Conservation (phyloP, 1,140 invertebrate species). For the Luehdorfia chinensis region DNA sequence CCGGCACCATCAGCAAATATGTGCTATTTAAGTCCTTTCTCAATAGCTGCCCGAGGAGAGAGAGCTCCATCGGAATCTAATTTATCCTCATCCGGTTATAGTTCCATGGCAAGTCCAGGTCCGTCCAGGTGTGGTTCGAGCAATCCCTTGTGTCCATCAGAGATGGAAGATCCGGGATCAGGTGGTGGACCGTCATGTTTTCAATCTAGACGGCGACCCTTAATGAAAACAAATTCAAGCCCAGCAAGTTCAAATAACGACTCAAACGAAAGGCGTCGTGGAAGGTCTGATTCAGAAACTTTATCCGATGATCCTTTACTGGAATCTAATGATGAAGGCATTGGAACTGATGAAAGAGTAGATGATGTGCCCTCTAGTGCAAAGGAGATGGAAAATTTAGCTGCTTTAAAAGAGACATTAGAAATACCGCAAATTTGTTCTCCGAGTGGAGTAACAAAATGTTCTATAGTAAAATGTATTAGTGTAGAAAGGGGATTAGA, state of each 20-base stretch:
- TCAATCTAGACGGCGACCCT: slow-evolving; percentile 73
- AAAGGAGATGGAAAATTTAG: slow-evolving; percentile 81
- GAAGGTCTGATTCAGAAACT: slow-evolving; percentile 82
- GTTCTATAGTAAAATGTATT: slow-evolving; percentile 68
- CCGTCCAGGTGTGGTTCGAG: slow-evolving; percentile 86
- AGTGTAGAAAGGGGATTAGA: slow-evolving; percentile 74
- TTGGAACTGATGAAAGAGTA: slow-evolving; percentile 83
- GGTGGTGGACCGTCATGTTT: slow-evolving; percentile 72
- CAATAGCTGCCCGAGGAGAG: slow-evolving; percentile 82
- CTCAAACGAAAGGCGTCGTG: slow-evolving; percentile 68
- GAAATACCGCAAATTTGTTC: slow-evolving; percentile 62
- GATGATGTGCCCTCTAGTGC: slow-evolving; percentile 81
- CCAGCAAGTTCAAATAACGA: slow-evolving; percentile 64
- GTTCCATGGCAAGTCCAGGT: slow-evolving; percentile 87
- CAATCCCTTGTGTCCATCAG: slow-evolving; percentile 84
- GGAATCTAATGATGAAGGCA: slow-evolving; percentile 85
- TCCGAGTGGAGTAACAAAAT: slow-evolving; percentile 65
- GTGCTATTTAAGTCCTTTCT: slow-evolving; percentile 87
- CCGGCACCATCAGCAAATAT: slow-evolving; percentile 78
- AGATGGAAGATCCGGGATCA: slow-evolving; percentile 82
- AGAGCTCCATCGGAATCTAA: slow-evolving; percentile 88
- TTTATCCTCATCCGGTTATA: slow-evolving; percentile 89
- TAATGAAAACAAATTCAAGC: slow-evolving; percentile 76
- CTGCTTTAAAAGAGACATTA: slow-evolving; percentile 66
- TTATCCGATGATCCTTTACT: slow-evolving; percentile 81